Evolutionary conservation across 2,888 invertebrate genomes (phyloP), one percentile per base, ranked within the genome.

Genomic region (Agrilus cyanescens): DNA sequence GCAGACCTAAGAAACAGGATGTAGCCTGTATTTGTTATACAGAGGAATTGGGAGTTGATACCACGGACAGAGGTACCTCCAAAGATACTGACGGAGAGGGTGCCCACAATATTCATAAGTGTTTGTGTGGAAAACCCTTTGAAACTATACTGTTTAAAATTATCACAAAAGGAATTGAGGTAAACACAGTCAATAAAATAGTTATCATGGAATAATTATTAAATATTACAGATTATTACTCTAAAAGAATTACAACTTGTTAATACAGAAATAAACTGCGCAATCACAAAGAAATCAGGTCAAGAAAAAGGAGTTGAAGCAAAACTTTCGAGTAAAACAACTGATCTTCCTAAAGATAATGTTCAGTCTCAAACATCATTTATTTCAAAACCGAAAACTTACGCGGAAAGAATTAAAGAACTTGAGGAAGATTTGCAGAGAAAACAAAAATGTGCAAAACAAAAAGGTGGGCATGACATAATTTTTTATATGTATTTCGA

Each of bases 391-490:
- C 51, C 20, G 69, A 71, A 48, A 70, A 71, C 55, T 72, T 5
- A 61, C 71, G 54, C 69, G 66, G 46, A 65, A 63, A 47, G 43
- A 57, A 50, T 50, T 18, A 42, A 39, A 6, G 45, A 63, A 10
- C 61, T 74, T 40, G 72, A 74, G 58, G 64, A 56, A 4, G 73
- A 73, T 49, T 49, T 74, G 32, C 53, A 68, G 36, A 67, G 57
- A 37, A 74, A 71, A 52, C 73, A 74, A 49, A 62, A 66, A 15
- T 61, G 66, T 49, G 61, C 73, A 0, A 70, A 72, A 50, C 63
- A 70, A 48, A 70, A 72, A 54, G 68, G 74, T 74, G 57, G 56
- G 62, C n/a, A n/a, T n/a, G n/a, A n/a, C n/a, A n/a, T n/a, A n/a
- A n/a, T n/a, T n/a, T n/a, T n/a, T n/a, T n/a, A n/a, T n/a, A n/a